These are phyloP conservation scores for Lethrus apterus DNA, from an alignment of 1,140 invertebrate species.

Conservation along the genomic window DNA sequence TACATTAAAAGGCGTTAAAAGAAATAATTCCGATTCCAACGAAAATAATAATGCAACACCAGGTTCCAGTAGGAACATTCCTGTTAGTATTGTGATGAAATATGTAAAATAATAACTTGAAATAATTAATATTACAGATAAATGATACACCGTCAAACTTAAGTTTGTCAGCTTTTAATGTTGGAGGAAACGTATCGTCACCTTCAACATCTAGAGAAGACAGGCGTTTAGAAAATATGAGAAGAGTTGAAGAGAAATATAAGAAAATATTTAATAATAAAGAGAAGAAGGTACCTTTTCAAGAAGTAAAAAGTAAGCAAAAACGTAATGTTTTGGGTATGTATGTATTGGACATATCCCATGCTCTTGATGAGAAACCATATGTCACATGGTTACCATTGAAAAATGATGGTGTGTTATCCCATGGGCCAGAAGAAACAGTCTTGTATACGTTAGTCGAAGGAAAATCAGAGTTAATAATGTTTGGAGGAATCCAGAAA, in stretches of 20 bases:
- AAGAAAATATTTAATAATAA: conserved; percentile 11
- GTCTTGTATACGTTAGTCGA: conserved; percentile 83
- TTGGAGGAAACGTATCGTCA: conserved; percentile 1
- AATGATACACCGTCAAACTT: too few species aligned
- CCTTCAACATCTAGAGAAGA: conserved; percentile 15
- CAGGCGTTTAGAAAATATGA: conserved; percentile 24
- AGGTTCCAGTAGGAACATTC: neutral
- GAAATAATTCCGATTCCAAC: conserved; percentile 6
- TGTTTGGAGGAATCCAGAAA: conserved; percentile 90
- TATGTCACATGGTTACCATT: conserved; percentile 70
- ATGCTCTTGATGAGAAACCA: conserved; percentile 56
- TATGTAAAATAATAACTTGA: too few species aligned
- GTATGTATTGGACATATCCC: conserved; percentile 80
- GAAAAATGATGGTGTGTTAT: conserved; percentile 50
- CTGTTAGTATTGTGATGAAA: too few species aligned
- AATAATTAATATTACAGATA: neutral
- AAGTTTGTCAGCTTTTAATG: conserved; percentile 22
- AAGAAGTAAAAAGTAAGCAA: conserved; percentile 24
- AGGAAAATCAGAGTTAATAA: conserved; percentile 84
- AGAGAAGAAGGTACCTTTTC: conserved; percentile 14
- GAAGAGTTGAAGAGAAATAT: conserved; percentile 27
- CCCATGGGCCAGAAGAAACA: conserved; percentile 74
- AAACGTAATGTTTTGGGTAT: conserved; percentile 52
- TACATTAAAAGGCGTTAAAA: conserved; percentile 38
- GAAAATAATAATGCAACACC: conserved; percentile 2